phyloP scores from a whole-genome alignment of 2,888 invertebrate species.

The Melinopterus prodromus region DNA sequence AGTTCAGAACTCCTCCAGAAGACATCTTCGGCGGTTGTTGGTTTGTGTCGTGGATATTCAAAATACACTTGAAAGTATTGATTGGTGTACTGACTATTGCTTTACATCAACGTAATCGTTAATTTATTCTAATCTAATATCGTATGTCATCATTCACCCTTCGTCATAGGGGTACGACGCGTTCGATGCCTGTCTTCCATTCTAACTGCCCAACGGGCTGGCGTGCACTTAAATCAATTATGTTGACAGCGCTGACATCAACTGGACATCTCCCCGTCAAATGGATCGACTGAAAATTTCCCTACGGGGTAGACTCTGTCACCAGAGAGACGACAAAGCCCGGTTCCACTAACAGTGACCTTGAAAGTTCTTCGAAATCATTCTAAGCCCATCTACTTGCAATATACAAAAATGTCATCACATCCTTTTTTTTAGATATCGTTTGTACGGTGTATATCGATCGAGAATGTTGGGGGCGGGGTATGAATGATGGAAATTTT shows the following conservation, averaged over 20 bases:
- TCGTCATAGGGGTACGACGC: neutral
- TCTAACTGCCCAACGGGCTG: no score
- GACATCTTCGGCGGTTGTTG: neutral
- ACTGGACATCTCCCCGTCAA: no score
- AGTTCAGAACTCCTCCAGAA: neutral
- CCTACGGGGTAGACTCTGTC: no score
- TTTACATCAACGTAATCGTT: neutral
- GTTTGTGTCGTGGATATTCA: neutral
- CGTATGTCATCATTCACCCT: slow-evolving; percentile 6
- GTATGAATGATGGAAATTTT: slow-evolving; percentile 4
- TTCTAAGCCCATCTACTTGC: neutral
- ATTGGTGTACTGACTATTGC: neutral
- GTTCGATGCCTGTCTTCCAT: no score
- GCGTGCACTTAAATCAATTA: neutral
- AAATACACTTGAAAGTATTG: neutral
- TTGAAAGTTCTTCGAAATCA: no score
- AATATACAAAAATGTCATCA: neutral
- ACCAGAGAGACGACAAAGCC: no score
- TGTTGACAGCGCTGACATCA: neutral
- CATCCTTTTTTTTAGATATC: neutral
- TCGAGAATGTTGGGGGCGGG: neutral
- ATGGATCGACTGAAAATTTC: no score
- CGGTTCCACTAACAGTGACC: no score
- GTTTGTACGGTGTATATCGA: neutral
- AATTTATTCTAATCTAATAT: slow-evolving; percentile 9